Conservation (phyloP, 2,888 invertebrate species). For the Brenthis hecate region DNA sequence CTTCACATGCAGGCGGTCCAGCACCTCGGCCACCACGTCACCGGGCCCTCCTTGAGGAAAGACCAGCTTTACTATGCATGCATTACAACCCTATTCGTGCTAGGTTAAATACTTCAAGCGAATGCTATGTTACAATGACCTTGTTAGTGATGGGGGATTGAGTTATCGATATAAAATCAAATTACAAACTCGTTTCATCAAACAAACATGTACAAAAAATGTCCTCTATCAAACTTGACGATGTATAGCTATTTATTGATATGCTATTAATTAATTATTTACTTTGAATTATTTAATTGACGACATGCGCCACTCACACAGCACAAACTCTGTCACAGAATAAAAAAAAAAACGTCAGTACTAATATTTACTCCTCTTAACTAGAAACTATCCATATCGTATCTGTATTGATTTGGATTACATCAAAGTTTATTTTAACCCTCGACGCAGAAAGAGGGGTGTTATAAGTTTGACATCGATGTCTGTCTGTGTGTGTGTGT, state of each 20-base stretch:
- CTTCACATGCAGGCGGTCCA: constrained; percentile 43
- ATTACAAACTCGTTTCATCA: not conserved
- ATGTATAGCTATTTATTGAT: too few species aligned
- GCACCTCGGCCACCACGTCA: constrained; percentile 38
- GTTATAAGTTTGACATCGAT: too few species aligned
- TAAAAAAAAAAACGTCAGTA: not conserved
- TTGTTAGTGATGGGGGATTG: constrained; percentile 9
- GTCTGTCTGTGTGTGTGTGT: too few species aligned
- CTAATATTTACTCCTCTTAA: not conserved
- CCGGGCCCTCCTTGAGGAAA: constrained; percentile 43
- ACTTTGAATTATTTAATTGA: too few species aligned
- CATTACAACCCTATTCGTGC: constrained; percentile 27
- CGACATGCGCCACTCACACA: too few species aligned
- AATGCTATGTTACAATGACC: constrained; percentile 20
- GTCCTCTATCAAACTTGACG: not conserved
- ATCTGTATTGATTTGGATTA: too few species aligned
- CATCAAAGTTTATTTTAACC: too few species aligned
- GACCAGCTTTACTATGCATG: constrained; percentile 39
- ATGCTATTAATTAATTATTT: too few species aligned
- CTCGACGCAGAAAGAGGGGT: too few species aligned
- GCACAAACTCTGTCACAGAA: too few species aligned
- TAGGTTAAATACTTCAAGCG: constrained; percentile 20
- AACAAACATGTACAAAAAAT: not conserved
- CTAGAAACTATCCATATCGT: not conserved
- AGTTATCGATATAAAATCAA: not conserved